These are phyloP conservation scores for Uria aalge DNA, from an alignment of 2,113 vertebrate species.

Conservation along the genomic window DNA sequence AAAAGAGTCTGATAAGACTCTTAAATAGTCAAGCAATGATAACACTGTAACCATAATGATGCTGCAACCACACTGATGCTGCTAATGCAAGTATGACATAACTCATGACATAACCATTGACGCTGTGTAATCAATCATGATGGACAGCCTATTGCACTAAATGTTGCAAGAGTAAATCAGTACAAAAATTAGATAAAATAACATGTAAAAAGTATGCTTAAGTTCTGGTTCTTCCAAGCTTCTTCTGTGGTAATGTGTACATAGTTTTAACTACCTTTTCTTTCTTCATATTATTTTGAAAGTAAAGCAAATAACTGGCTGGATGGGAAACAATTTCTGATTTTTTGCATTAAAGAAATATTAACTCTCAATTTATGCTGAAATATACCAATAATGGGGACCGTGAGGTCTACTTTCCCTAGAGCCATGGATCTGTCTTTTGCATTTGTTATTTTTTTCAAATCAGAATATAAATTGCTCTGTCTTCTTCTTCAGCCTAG, in stretches of 20 bases:
- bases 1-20: background rate
- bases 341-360: background rate
- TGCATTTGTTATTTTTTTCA: background rate
- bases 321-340: background rate
- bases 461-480: background rate
- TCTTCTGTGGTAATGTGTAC: background rate
- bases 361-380: background rate
- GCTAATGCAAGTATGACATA: too few relatives aligned
- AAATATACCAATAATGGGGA: background rate
- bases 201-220: background rate
- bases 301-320: background rate
- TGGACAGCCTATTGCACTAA: background rate
- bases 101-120: too few relatives aligned
- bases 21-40: background rate
- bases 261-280: background rate
- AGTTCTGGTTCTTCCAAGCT: background rate
- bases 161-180: background rate
- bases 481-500: background rate
- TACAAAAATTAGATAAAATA: background rate
- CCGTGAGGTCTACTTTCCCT: background rate
- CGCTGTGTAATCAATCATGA: background rate
- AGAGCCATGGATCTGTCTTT: background rate
- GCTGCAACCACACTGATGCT: too few relatives aligned
- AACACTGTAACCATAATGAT: background rate
- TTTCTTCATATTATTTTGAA: background rate